phyloP scores from a whole-genome alignment of 1,140 invertebrate genomes.

The Dolichoris vasculosae region DNA sequence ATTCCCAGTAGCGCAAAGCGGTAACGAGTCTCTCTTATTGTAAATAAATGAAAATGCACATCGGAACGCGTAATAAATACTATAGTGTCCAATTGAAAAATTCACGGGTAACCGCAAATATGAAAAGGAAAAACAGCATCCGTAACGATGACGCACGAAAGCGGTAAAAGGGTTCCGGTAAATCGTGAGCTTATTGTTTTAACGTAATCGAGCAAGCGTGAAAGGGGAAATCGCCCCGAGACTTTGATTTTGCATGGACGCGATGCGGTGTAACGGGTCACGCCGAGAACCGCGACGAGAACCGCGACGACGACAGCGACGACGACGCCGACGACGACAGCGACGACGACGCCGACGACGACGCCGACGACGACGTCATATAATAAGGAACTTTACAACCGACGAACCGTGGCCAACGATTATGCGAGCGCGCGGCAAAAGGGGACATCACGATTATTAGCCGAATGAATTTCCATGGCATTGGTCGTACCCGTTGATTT shows the following conservation, averaged over 20 bases:
- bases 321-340: constrained; percentile 29
- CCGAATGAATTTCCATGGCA: constrained; percentile 43
- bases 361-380: constrained; percentile 47
- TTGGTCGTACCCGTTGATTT: not conserved
- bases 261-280: constrained; percentile 51
- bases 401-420: not conserved
- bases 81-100: not conserved
- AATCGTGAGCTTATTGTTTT: not conserved
- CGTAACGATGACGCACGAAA: too few relatives aligned
- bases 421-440: not conserved
- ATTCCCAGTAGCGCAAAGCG: not conserved
- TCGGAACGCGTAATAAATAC: constrained; percentile 1
- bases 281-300: constrained; percentile 35
- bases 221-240: constrained; percentile 16
- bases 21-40: not conserved
- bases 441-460: constrained; percentile 30
- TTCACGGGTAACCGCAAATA: not conserved
- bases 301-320: constrained; percentile 37
- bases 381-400: constrained; percentile 51
- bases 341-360: constrained; percentile 31
- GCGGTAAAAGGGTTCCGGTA: too few relatives aligned
- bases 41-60: not conserved
- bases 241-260: constrained; percentile 49
- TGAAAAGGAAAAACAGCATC: not conserved
- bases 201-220: not conserved